These are phyloP conservation scores for Hydra vulgaris DNA, from an alignment of 30 jellyfish, hydroid and myxozoan genomes.

Conservation along the genomic window DNA sequence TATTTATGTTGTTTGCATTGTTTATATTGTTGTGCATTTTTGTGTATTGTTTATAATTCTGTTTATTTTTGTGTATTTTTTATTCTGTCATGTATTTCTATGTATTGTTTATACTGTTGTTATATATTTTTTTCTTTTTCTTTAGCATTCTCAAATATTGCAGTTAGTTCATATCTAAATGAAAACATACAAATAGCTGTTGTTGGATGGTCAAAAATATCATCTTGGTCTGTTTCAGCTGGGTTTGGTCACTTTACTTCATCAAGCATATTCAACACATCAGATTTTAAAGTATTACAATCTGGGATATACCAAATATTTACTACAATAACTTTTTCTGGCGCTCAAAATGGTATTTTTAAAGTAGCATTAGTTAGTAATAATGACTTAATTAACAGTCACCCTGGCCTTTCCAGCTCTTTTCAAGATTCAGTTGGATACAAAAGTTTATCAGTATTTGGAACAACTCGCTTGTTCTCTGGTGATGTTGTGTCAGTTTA, in stretches of 20 bases:
- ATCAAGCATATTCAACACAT: slow-evolving; percentile 31
- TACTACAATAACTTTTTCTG: slow-evolving; percentile 44
- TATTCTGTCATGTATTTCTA: too few relatives aligned
- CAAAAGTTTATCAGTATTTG: slow-evolving; percentile 44
- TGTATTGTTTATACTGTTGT: too few relatives aligned
- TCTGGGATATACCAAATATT: slow-evolving; percentile 50
- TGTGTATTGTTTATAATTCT: too few relatives aligned
- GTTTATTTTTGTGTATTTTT: too few relatives aligned
- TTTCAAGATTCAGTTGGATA: slow-evolving; percentile 51
- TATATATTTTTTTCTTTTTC: background rate
- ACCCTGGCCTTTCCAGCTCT: slow-evolving; percentile 23
- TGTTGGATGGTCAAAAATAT: slow-evolving; percentile 63
- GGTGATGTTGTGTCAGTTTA: slow-evolving; percentile 51
- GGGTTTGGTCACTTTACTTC: slow-evolving; percentile 45
- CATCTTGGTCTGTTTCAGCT: slow-evolving; percentile 43
- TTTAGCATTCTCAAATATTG: slow-evolving; percentile 36
- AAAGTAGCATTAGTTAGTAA: slow-evolving; percentile 33
- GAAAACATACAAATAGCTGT: slow-evolving; percentile 21
- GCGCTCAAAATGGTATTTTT: slow-evolving; percentile 47
- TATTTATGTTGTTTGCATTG: too few relatives aligned
- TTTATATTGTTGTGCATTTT: too few relatives aligned
- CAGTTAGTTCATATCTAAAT: slow-evolving; percentile 37
- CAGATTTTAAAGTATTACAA: slow-evolving; percentile 30
- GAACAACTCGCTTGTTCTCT: slow-evolving; percentile 34
- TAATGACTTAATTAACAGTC: slow-evolving; percentile 33